Evolutionary conservation across 2,888 invertebrate genomes (phyloP).

Genomic region (Odontomyia ornata): DNA sequence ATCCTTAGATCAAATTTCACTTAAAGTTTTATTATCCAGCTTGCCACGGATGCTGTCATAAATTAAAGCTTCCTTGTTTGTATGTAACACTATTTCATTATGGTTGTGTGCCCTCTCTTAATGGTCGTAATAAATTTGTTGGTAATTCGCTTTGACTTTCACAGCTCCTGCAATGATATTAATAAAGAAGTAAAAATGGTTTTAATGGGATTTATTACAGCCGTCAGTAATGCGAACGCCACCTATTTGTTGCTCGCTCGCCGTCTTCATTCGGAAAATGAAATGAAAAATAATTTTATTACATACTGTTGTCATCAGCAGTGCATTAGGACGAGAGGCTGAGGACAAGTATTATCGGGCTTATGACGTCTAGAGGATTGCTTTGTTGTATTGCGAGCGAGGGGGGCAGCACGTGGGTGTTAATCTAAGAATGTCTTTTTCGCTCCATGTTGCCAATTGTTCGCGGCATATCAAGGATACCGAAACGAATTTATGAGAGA

Average conservation of each 20-base stretch:
- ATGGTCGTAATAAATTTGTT: conserved; percentile 40
- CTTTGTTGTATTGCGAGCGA: conserved; percentile 5
- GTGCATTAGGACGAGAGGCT: conserved; percentile 29
- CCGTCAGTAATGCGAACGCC: conserved; percentile 3
- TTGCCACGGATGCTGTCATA: background rate
- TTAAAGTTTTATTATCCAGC: conserved; percentile 28
- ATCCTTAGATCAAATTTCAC: conserved; percentile 39
- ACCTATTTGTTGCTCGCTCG: background rate
- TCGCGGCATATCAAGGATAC: background rate
- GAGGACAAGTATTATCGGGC: conserved; percentile 5
- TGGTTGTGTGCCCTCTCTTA: conserved; percentile 16
- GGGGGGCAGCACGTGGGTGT: background rate
- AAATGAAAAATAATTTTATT: conserved; percentile 43
- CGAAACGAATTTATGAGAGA: background rate
- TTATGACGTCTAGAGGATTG: conserved; percentile 23
- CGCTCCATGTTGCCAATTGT: background rate
- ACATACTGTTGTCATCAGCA: conserved; percentile 41
- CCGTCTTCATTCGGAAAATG: conserved; percentile 18
- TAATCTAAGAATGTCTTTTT: conserved; percentile 7
- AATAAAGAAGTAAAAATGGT: conserved; percentile 43
- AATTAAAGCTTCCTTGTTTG: conserved; percentile 32
- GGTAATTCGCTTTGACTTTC: conserved; percentile 40
- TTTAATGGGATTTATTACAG: conserved; percentile 41
- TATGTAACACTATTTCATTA: conserved; percentile 33
- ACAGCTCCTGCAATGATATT: conserved; percentile 32